These are phyloP conservation scores for Rousettus leschenaultii DNA, from an alignment of 2,113 vertebrate species.

Conservation along the genomic window DNA sequence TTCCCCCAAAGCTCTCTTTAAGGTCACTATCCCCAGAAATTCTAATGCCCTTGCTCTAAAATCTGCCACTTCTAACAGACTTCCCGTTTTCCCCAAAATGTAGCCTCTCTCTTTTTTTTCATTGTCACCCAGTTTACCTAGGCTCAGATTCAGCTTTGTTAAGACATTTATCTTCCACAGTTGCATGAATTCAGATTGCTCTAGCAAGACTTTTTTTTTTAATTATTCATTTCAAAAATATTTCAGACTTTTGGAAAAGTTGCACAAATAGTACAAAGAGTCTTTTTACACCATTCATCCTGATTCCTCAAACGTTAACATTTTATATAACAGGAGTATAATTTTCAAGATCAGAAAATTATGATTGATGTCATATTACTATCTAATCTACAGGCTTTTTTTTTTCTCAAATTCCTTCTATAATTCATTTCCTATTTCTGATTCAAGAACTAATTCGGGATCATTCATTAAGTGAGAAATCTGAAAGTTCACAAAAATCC, in stretches of 20 bases:
- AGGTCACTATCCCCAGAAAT: not conserved
- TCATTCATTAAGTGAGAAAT: not conserved
- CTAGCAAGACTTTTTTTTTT: not conserved
- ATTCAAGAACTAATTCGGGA: not conserved
- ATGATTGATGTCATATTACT: not conserved
- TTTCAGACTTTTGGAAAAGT: not conserved
- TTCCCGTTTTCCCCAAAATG: not conserved
- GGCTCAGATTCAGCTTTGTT: not conserved
- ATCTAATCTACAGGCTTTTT: not conserved
- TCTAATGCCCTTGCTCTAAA: not conserved
- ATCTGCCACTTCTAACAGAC: not conserved
- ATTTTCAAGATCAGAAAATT: conserved; percentile 20
- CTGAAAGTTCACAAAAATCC: not conserved
- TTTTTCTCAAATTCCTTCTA: not conserved
- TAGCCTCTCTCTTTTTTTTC: not conserved
- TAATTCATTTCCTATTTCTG: not conserved
- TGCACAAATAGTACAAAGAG: not conserved
- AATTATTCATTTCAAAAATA: not conserved
- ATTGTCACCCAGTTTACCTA: not conserved
- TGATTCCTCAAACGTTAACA: not conserved
- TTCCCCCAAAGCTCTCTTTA: not conserved
- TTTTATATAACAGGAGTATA: not conserved
- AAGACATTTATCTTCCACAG: not conserved
- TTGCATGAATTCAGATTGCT: not conserved
- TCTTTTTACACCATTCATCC: not conserved